Base-by-base conservation (phyloP, 1,140 invertebrate species). In the Cydia splendana region DNA sequence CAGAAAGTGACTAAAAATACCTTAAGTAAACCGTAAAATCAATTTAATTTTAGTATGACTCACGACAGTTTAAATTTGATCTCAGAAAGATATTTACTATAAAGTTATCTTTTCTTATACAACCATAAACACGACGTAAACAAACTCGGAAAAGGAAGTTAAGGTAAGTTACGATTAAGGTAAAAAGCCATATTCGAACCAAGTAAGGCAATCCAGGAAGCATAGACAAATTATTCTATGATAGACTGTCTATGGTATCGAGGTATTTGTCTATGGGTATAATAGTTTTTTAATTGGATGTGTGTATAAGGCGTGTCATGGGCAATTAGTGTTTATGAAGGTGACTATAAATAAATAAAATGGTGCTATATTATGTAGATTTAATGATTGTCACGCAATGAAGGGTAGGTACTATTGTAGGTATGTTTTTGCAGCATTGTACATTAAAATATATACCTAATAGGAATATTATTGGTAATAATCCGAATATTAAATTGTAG, bases 191-290 rank as follows among this genome's bases (percentile, higher is more conserved):
- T 62, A 62, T 12, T 24, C 20, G n/a, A 24, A 2, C 57, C 57
- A 10, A 18, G 7, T 24, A 62, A 62, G 57, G 18, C 57, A 12
- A 24, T 10, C 57, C 57, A 62, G 57, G 57, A 62, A 62, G 57
- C 57, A 62, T 10, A 62, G 57, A 62, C 57, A 62, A 62, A 62
- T 62, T 62, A 62, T 62, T 62, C 57, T 62, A 62, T 62, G 57
- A 62, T 62, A 62, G 57, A 62, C 57, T 24, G 57, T 62, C 57
- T 62, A 62, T 24, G 57, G 57, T 4, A 62, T 24, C n/a, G 57
- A 53, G 51, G 51, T 53, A 53, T 53, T 53, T 53, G 9, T 62
- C 18, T 62, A 62, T 24, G 57, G 6, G 57, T 62, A 24, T 62
- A 62, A 62, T 62, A 62, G 57, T 24, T 62, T 62, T 62, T 62